phyloP scores from a whole-genome alignment of 2,113 vertebrate genomes.

The Tiliqua scincoides region DNA sequence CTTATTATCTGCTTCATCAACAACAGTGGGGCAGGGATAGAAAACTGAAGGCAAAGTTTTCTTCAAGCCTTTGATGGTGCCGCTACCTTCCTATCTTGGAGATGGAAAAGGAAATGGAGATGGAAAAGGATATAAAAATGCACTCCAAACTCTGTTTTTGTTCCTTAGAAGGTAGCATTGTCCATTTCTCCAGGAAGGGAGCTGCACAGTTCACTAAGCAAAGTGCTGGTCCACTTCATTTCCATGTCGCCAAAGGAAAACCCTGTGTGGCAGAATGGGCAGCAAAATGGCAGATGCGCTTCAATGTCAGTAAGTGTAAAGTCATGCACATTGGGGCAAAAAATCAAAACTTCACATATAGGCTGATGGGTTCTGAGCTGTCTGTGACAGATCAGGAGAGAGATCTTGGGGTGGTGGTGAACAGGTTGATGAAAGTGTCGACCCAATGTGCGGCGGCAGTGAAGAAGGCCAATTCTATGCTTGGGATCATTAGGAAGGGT shows the following conservation, averaged over 20 bases:
- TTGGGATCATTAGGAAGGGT: too few relatives aligned
- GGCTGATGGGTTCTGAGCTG: too few relatives aligned
- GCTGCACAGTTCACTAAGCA: background rate
- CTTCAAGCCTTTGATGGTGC: background rate
- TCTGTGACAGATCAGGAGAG: too few relatives aligned
- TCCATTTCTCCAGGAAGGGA: background rate
- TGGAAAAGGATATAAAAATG: too few relatives aligned
- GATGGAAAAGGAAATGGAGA: background rate
- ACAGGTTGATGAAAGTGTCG: too few relatives aligned
- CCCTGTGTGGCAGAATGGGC: background rate
- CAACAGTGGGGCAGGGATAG: background rate
- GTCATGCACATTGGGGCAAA: too few relatives aligned
- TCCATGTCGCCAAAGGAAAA: background rate
- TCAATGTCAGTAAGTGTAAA: too few relatives aligned
- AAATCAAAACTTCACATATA: too few relatives aligned
- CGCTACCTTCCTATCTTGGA: background rate
- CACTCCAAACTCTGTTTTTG: too few relatives aligned
- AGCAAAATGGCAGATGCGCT: background rate
- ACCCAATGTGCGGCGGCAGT: too few relatives aligned
- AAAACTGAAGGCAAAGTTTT: background rate
- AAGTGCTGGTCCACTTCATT: background rate
- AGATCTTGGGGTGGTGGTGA: too few relatives aligned
- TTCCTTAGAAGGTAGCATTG: background rate
- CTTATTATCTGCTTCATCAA: slow-evolving; percentile 39
- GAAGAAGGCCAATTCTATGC: too few relatives aligned